Evolutionary conservation across 2,113 vertebrate species (phyloP).

Genomic region (Gopherus flavomarginatus): DNA sequence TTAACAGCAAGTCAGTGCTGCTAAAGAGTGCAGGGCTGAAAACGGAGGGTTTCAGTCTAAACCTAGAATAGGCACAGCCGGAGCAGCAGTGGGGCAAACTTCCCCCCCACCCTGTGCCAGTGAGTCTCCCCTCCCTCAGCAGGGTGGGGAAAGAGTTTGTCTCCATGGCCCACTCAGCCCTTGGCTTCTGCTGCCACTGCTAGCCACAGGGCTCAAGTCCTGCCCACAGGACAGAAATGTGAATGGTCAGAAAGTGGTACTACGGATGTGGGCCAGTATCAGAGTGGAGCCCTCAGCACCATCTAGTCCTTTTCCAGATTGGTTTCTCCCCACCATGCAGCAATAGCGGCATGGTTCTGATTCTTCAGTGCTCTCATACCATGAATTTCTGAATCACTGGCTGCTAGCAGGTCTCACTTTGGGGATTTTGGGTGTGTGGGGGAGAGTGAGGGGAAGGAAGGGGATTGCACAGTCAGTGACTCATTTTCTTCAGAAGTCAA

Average conservation of each 20-base stretch:
- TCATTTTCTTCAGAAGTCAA: conserved; percentile 69
- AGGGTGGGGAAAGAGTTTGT: conserved; percentile 36
- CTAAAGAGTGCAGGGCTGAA: no score
- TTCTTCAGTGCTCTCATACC: conserved; percentile 25
- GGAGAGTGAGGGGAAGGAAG: conserved; percentile 66
- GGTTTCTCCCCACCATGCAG: conserved; percentile 21
- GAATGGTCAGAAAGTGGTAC: not conserved
- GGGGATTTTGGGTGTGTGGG: conserved; percentile 74
- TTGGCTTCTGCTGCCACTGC: not conserved
- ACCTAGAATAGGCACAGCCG: not conserved
- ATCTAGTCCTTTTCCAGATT: not conserved
- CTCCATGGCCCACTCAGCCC: conserved; percentile 51
- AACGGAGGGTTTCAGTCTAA: not conserved
- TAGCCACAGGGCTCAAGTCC: not conserved
- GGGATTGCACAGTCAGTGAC: conserved; percentile 67
- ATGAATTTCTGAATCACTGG: conserved; percentile 70
- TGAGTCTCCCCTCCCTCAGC: no score
- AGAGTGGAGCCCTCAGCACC: not conserved
- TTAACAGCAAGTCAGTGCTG: not conserved
- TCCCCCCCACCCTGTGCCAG: no score
- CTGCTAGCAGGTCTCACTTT: conserved; percentile 39
- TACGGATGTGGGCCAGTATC: not conserved
- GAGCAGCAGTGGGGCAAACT: no score
- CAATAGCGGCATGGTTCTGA: not conserved
- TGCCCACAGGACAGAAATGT: not conserved